Percentiles rank a stretch among this genome's conserved stretches.
These are phyloP conservation scores for Cebidichthys violaceus DNA, from an alignment of 2,113 vertebrate genomes.

Conservation along the genomic window DNA sequence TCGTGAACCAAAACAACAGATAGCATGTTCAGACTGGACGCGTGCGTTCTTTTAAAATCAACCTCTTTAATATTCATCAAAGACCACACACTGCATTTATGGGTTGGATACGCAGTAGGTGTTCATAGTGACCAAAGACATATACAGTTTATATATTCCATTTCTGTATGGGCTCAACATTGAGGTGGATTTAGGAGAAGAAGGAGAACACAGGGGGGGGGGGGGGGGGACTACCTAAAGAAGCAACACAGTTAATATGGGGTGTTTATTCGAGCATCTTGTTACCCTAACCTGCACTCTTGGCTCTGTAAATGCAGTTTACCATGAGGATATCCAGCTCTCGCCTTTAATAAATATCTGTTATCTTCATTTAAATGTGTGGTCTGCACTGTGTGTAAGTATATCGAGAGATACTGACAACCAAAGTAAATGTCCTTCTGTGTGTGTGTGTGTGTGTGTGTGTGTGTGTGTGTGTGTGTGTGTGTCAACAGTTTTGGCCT, in stretches of 20 bases:
- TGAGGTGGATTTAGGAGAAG: no score
- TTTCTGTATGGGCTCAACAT: not conserved
- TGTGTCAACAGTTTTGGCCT: not conserved
- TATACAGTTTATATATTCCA: not conserved
- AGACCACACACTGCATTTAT: not conserved
- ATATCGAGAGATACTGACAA: not conserved
- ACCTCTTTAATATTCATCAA: not conserved
- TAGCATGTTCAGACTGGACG: slow-evolving; percentile 27
- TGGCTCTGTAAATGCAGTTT: not conserved
- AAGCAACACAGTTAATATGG: not conserved
- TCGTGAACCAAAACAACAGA: not conserved
- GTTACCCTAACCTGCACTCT: not conserved
- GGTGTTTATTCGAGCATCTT: not conserved
- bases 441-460: no score
- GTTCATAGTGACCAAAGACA: not conserved
- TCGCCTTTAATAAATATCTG: not conserved
- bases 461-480: not conserved
- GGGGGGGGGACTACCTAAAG: not conserved
- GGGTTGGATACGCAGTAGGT: not conserved
- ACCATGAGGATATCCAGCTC: not conserved
- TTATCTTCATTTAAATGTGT: not conserved
- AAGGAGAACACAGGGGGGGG: not conserved
- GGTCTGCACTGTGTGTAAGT: not conserved
- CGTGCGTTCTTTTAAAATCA: not conserved
- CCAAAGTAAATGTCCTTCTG: not conserved